A percentile compares a stretch with the other conserved stretches of the same genome.
phyloP scores from a whole-genome alignment of 1,140 invertebrate species.

The Myzus persicae region DNA sequence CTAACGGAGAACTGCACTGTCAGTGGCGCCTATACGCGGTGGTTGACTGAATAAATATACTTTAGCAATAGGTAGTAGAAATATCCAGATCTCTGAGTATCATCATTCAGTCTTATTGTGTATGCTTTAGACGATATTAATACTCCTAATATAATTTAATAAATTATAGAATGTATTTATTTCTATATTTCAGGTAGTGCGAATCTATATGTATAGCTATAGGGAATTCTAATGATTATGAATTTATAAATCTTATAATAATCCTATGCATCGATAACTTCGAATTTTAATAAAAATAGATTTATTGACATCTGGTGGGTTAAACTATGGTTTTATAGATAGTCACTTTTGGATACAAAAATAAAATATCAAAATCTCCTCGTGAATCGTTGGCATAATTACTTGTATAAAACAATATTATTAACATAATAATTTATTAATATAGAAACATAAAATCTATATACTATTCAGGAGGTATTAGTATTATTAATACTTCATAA shows the following conservation, averaged over 20 bases:
- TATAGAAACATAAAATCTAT: too few relatives aligned
- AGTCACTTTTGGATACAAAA: not conserved
- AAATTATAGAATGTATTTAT: not conserved
- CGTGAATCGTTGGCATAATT: too few relatives aligned
- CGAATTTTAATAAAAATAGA: not conserved
- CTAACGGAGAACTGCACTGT: constrained; percentile 36
- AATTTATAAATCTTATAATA: not conserved
- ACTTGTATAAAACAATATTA: too few relatives aligned
- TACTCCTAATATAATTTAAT: not conserved
- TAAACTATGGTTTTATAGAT: not conserved
- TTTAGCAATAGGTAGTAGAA: constrained; percentile 32
- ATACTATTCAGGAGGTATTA: too few relatives aligned
- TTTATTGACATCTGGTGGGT: not conserved
- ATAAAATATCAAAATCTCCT: not conserved
- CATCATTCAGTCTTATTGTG: not conserved
- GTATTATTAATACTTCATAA: too few relatives aligned
- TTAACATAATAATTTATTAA: too few relatives aligned
- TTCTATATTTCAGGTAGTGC: not conserved
- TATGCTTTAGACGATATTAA: not conserved
- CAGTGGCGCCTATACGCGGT: constrained; percentile 48
- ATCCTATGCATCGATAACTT: not conserved
- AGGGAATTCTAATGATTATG: not conserved
- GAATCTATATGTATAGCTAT: not conserved
- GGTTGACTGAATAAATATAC: constrained; percentile 20
- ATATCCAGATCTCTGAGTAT: constrained; percentile 15